These are phyloP conservation scores for Vireo griseus DNA, from an alignment of 2,797 vertebrate species.

Conservation along the genomic window DNA sequence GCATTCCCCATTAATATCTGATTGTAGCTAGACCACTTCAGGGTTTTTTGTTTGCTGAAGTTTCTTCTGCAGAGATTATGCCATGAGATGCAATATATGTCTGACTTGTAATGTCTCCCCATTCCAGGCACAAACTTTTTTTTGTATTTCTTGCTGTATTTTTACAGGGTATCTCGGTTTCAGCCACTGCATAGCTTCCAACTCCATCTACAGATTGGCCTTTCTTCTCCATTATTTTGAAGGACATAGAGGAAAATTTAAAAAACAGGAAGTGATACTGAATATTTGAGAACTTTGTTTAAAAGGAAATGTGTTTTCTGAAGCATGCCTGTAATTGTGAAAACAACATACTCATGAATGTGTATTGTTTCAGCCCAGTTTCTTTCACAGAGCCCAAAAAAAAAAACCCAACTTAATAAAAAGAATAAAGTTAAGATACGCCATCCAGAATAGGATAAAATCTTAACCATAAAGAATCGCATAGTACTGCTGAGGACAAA, in stretches of 20 bases:
- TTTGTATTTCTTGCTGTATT: neutral
- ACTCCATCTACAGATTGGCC: neutral
- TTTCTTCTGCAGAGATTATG: neutral
- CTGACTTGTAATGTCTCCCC: neutral
- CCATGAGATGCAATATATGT: neutral
- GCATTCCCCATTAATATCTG: neutral
- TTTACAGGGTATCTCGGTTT: neutral
- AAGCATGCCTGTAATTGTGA: neutral
- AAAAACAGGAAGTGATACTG: neutral
- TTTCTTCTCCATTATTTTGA: neutral
- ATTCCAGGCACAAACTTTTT: neutral
- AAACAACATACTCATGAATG: fast-evolving
- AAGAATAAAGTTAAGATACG: neutral
- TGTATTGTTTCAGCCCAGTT: neutral
- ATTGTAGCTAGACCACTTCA: neutral
- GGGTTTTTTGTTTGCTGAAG: neutral
- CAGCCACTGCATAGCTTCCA: neutral
- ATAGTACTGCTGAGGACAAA: neutral
- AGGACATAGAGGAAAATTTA: neutral
- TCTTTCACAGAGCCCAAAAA: neutral
- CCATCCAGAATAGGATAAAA: neutral
- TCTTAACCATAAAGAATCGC: neutral
- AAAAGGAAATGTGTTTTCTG: neutral
- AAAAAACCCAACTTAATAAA: neutral
- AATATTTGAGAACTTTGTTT: neutral